A percentile compares a stretch with the other conserved stretches of the same genome.
These are phyloP conservation scores for Coleophora flavipennella DNA, from an alignment of 2,888 invertebrate species.

Conservation along the genomic window DNA sequence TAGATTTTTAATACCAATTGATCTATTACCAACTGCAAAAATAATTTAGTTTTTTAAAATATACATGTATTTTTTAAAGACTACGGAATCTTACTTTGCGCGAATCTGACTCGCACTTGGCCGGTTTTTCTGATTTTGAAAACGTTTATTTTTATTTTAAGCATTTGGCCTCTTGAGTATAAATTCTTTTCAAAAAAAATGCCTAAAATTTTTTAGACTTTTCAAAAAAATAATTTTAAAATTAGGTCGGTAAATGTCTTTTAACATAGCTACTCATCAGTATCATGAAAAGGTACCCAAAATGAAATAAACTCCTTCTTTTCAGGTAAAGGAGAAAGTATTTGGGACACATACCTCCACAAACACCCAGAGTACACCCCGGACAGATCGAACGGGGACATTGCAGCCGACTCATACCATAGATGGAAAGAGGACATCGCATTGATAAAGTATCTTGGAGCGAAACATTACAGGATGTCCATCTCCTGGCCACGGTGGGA, in stretches of 20 bases:
- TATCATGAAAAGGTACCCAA: too few relatives aligned
- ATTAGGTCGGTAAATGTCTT: neutral
- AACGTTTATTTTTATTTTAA: too few relatives aligned
- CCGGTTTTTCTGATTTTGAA: too few relatives aligned
- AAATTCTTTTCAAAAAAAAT: too few relatives aligned
- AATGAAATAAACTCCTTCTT: too few relatives aligned
- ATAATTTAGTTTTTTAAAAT: too few relatives aligned
- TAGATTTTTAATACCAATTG: too few relatives aligned
- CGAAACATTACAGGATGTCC: slow-evolving; percentile 78
- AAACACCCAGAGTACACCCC: slow-evolving; percentile 60
- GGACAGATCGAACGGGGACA: slow-evolving; percentile 74
- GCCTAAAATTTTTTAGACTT: neutral
- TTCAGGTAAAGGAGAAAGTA: slow-evolving; percentile 75
- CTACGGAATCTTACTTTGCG: too few relatives aligned
- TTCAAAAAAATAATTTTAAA: neutral
- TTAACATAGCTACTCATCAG: too few relatives aligned
- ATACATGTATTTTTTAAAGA: too few relatives aligned
- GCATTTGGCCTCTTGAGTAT: neutral
- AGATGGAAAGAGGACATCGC: slow-evolving; percentile 74
- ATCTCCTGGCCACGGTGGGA: slow-evolving; percentile 78
- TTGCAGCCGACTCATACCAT: slow-evolving; percentile 80
- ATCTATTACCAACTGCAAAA: too few relatives aligned
- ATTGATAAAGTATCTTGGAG: slow-evolving; percentile 71
- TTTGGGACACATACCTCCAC: slow-evolving; percentile 75
- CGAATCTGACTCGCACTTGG: too few relatives aligned